Conservation (phyloP, 1,140 invertebrate genomes). For the Hesperophylax magnus region DNA sequence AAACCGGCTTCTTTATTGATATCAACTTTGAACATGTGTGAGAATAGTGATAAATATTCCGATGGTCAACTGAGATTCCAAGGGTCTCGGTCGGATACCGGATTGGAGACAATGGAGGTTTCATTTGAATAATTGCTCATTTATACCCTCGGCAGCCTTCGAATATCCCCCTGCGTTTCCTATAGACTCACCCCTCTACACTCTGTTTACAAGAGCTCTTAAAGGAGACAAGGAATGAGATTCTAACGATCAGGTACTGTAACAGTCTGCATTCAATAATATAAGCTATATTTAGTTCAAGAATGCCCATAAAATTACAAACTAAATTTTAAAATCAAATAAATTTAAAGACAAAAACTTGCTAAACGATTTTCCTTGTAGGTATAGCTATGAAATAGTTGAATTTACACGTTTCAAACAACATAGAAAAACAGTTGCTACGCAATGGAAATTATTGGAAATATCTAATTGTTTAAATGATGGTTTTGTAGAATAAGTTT, state of each 20-base stretch:
- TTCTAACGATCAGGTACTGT: not conserved
- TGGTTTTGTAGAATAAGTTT: not conserved
- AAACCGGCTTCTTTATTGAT: slow-evolving; percentile 31
- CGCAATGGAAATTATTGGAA: too few relatives aligned
- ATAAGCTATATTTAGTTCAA: too few relatives aligned
- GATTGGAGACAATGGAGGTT: slow-evolving; percentile 53
- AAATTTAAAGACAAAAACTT: too few relatives aligned
- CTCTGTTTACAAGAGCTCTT: not conserved
- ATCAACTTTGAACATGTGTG: slow-evolving; percentile 7
- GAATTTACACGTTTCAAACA: too few relatives aligned
- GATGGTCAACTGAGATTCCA: slow-evolving; percentile 40
- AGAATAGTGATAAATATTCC: slow-evolving; percentile 12
- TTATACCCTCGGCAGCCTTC: slow-evolving; percentile 46
- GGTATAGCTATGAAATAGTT: too few relatives aligned
- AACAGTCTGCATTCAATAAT: too few relatives aligned
- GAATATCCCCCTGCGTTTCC: not conserved
- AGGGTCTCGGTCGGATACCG: slow-evolving; percentile 40
- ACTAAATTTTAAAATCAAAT: too few relatives aligned
- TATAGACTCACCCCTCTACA: slow-evolving; percentile 14
- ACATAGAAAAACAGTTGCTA: too few relatives aligned
- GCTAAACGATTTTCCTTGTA: too few relatives aligned
- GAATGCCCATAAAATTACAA: too few relatives aligned
- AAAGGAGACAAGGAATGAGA: not conserved
- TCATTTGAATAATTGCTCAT: slow-evolving; percentile 58
- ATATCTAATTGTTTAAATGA: not conserved